These are phyloP conservation scores for Geopemphigus sp. DNA, from an alignment of 1,140 invertebrate species.

Conservation along the genomic window DNA sequence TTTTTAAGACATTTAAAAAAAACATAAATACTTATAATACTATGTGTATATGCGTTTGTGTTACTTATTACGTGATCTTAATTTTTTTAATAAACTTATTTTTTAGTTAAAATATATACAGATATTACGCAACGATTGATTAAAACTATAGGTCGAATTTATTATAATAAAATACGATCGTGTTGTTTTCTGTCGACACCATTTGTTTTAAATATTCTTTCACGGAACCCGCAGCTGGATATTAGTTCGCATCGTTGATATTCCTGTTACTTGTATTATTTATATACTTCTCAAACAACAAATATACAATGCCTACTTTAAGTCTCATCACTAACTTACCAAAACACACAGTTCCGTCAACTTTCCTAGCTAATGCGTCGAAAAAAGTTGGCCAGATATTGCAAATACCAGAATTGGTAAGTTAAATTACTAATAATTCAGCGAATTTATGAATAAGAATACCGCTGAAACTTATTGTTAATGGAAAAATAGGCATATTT, in stretches of 20 bases:
- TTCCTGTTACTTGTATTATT: background rate
- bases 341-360: slow-evolving; percentile 18
- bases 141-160: background rate
- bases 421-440: too few species aligned
- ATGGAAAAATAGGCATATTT: too few species aligned
- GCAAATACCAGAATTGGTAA: slow-evolving; percentile 15
- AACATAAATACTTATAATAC: too few species aligned
- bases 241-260: background rate
- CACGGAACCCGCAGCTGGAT: background rate
- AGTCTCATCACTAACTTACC: slow-evolving; percentile 15
- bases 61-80: background rate
- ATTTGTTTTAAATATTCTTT: background rate
- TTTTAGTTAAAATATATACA: background rate
- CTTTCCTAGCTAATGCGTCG: slow-evolving; percentile 17
- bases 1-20: too few species aligned
- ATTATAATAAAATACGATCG: slow-evolving; percentile 1
- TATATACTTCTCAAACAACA: background rate
- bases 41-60: background rate
- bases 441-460: too few species aligned
- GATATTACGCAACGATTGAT: background rate
- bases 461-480: too few species aligned
- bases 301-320: slow-evolving; percentile 11
- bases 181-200: background rate
- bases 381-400: slow-evolving; percentile 11
- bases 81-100: background rate